These are phyloP conservation scores for Stictocephala bisonia DNA, from an alignment of 2,888 invertebrate genomes.

Conservation along the genomic window DNA sequence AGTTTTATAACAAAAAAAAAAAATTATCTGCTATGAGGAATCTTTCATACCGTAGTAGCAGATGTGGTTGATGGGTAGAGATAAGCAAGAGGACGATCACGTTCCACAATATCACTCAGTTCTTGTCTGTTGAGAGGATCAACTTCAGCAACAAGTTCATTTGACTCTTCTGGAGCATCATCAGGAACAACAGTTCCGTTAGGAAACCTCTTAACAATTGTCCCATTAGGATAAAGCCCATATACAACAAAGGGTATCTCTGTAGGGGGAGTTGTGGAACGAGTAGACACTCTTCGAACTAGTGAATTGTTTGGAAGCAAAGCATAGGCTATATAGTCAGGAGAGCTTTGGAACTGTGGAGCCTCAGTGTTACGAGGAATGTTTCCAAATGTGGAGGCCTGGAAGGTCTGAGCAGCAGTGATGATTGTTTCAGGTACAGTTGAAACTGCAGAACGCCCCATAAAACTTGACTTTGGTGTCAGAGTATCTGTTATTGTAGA, in stretches of 20 bases:
- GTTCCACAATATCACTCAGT: constrained; percentile 53
- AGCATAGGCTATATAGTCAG: constrained; percentile 75
- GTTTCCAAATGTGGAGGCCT: constrained; percentile 50
- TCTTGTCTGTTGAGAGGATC: constrained; percentile 51
- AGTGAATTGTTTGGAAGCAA: constrained; percentile 83
- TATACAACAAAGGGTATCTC: constrained; percentile 79
- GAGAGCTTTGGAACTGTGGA: constrained; percentile 19
- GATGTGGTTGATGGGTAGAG: constrained; percentile 50
- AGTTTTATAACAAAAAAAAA: no score
- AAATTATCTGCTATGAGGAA: no score
- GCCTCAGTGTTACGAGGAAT: constrained; percentile 46
- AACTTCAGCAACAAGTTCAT: constrained; percentile 55
- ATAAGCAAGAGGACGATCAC: constrained; percentile 54
- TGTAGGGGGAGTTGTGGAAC: constrained; percentile 73
- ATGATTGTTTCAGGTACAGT: constrained; percentile 54
- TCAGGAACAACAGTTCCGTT: constrained; percentile 83
- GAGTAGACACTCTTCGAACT: constrained; percentile 78
- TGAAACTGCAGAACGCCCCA: neutral
- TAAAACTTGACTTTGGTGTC: constrained; percentile 51
- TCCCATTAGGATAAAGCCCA: constrained; percentile 82
- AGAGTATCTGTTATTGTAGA: constrained; percentile 47
- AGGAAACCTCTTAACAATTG: constrained; percentile 81
- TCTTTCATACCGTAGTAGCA: constrained; percentile 34
- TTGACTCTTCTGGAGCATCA: constrained; percentile 52
- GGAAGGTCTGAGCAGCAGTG: constrained; percentile 44